Percentiles rank a stretch among this genome's conserved stretches.
These are phyloP conservation scores for Oncorhynchus tshawytscha DNA, from an alignment of 2,113 vertebrate genomes.

Conservation along the genomic window DNA sequence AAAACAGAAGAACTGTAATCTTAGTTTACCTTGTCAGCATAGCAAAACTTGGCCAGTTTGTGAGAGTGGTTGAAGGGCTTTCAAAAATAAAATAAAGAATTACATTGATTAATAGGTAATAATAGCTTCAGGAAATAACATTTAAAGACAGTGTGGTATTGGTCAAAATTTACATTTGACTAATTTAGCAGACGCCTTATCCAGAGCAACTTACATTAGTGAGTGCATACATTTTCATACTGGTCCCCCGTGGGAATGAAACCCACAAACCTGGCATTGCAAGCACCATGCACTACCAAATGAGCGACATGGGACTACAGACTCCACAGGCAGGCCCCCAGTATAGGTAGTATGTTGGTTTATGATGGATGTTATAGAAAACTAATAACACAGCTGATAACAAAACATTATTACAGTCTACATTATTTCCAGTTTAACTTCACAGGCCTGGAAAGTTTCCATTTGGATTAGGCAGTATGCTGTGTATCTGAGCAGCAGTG, in stretches of 20 bases:
- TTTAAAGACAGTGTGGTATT: background rate
- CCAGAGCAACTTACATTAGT: too few species aligned
- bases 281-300: too few species aligned
- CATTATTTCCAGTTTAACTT: background rate
- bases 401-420: background rate
- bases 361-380: background rate
- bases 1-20: background rate
- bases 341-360: background rate
- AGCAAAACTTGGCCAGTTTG: slow-evolving; percentile 94
- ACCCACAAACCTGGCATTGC: too few species aligned
- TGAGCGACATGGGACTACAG: too few species aligned
- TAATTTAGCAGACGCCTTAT: background rate
- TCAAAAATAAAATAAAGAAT: slow-evolving; percentile 34
- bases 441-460: background rate
- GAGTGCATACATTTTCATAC: too few species aligned
- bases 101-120: too few species aligned
- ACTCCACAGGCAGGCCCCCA: background rate
- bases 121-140: background rate
- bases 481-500: background rate
- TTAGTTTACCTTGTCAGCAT: slow-evolving; percentile 84
- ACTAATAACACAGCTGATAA: background rate
- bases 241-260: too few species aligned
- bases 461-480: background rate
- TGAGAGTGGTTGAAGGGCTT: slow-evolving; percentile 92
- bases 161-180: background rate